Percentiles rank a stretch among this genome's conserved stretches.
Conservation (phyloP, 2,888 invertebrate species). For the Tinea semifulvella region DNA sequence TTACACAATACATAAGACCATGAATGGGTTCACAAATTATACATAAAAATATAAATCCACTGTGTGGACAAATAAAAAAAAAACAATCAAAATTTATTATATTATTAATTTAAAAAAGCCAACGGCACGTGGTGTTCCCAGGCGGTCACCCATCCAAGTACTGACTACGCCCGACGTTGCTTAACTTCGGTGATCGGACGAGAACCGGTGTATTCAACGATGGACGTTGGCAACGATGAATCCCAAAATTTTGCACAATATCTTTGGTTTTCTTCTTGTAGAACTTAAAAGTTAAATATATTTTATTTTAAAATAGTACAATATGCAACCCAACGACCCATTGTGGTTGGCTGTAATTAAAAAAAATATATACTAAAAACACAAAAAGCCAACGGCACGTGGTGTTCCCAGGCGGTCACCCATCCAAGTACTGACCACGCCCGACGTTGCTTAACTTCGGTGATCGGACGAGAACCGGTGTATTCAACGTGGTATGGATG, state of each 20-base stretch:
- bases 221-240: conserved; percentile 35
- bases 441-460: conserved; percentile 27
- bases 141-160: conserved; percentile 28
- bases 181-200: conserved; percentile 28
- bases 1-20: no score
- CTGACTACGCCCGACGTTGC: conserved; percentile 26
- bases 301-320: no score
- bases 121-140: conserved; percentile 26
- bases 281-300: no score
- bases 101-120: no score
- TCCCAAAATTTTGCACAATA: no score
- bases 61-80: no score
- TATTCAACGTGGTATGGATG: conserved; percentile 26
- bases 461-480: conserved; percentile 28
- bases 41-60: no score
- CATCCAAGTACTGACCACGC: conserved; percentile 27
- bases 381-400: conserved; percentile 25
- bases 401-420: conserved; percentile 27
- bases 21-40: no score
- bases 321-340: background rate
- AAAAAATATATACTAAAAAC: no score
- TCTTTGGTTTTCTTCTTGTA: no score
- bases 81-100: no score
- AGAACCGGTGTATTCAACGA: conserved; percentile 33
- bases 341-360: background rate